phyloP scores from a whole-genome alignment of 2,113 vertebrate species.

The Diglossa brunneiventris region DNA sequence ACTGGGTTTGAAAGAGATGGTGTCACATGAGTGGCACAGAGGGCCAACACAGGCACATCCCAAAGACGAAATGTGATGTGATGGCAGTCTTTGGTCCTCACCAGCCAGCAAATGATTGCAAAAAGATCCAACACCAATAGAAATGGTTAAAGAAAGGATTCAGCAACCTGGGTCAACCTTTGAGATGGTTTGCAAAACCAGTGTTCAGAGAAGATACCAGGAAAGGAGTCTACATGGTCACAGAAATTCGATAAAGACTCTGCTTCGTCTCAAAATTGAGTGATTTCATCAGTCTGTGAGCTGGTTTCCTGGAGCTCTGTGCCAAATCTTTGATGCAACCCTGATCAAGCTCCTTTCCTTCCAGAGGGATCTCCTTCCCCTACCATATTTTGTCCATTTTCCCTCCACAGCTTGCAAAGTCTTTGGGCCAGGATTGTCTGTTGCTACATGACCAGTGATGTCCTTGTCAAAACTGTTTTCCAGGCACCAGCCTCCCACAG shows the following conservation, averaged over 20 bases:
- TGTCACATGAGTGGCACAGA: background rate
- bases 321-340: background rate
- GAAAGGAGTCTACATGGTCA: background rate
- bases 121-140: background rate
- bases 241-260: background rate
- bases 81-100: background rate
- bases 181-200: background rate
- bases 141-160: background rate
- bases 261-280: background rate
- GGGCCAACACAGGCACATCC: background rate
- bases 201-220: background rate
- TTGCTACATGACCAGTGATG: background rate
- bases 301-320: background rate
- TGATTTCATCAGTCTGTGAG: background rate
- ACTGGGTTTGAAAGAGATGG: background rate
- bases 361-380: background rate
- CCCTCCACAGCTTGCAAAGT: background rate
- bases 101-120: background rate
- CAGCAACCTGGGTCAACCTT: background rate
- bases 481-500: background rate
- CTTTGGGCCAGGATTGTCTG: background rate
- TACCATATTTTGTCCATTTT: background rate
- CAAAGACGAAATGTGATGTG: background rate
- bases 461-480: conserved; percentile 11
- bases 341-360: background rate